Evolutionary conservation across 2,797 vertebrate species (phyloP), one percentile per base, ranked within the genome.

Genomic region (Prionace glauca): DNA sequence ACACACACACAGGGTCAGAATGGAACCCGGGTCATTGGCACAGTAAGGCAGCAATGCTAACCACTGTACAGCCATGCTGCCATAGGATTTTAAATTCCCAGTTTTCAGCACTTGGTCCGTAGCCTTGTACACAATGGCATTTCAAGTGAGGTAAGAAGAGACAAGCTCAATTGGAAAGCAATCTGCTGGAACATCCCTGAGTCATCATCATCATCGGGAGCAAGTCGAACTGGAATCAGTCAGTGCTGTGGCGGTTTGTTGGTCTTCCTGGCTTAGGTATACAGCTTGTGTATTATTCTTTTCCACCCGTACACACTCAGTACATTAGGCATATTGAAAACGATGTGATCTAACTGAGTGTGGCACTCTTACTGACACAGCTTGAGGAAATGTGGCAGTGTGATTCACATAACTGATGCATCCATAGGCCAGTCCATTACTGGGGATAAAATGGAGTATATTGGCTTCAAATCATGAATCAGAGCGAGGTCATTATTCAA

Each of bases 401-500:
- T 50, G 8, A 12, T 45, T 94, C 91, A 12, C 65, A 94, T 94
- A 24, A 94, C 69, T 72, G 92, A 50, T 94, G 22, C 12, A 29
- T 94, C 50, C 1, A 29, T 72, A 67, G 12, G 18, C 22, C 92
- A 45, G 1, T 71, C 20, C 20, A 50, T 45, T 69, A 94, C 18
- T 45, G 65, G 18, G 71, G 12, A 24, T 0, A 29, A 29, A 41
- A 26, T 77, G 16, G 69, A 74, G 74, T 32, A 50, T 16, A 32
- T 74, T 74, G 45, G 12, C 67, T 50, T 32, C 18, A 90, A 50
- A 72, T 74, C 45, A 32, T 14, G 12, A 74, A 56, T 50, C 67
- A 56, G 32, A 5, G 32, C n/a, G 50, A n/a, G 26, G 22, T 95
- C 60, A 96, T 96, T 96, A 96, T 96, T 96, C 95, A 95, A 77